Base-by-base conservation (phyloP, 2,797 vertebrate genomes). In the Hypotaenidia okinawae region DNA sequence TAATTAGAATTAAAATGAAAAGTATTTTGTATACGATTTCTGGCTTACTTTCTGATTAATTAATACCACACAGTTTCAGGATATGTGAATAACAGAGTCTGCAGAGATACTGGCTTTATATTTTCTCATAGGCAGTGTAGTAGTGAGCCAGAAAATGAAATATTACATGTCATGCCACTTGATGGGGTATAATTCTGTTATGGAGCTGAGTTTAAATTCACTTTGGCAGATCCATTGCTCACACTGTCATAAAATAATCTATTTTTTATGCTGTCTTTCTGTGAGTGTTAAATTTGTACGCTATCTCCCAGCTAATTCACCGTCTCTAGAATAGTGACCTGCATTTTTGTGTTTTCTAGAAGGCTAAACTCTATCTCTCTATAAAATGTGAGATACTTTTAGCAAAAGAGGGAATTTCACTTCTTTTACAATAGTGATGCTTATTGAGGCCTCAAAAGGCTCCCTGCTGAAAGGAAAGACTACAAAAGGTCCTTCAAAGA, bases 141-240 rank as follows among this genome's bases (percentile, higher is more conserved):
- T 87, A 95, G 96, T 95, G 91, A 92, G 83, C 68, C 90, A 89
- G 87, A 88, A 97, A 95, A 95, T 95, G 94, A 97, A 97, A 96
- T 94, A 93, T 70, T 93, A 49, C 63, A 66, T 74, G 69, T 76
- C 90, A 92, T 30, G 8, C 85, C 91, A 93, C 86, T 97, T 96
- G 41, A 95, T 96, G 93, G 64, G 72, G 55, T 95, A 39, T 72
- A 93, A 62, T 93, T 83, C 84, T 87, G 64, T 87, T 92, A 67
- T 32, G 39, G 78, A 93, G 54, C 39, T 92, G 72, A 78, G 35
- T 85, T 95, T 96, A 90, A 95, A 94, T 95, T 89, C 73, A 39
- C 25, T 74, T 86, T 91, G 90, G 81, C 95, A 84, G 58, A 81
- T 91, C 84, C 37, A 83, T 90, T 81, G 14, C 67, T 91, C 83